These are phyloP conservation scores for Ennomos quercinarius DNA, from an alignment of 2,888 invertebrate species.

Conservation along the genomic window DNA sequence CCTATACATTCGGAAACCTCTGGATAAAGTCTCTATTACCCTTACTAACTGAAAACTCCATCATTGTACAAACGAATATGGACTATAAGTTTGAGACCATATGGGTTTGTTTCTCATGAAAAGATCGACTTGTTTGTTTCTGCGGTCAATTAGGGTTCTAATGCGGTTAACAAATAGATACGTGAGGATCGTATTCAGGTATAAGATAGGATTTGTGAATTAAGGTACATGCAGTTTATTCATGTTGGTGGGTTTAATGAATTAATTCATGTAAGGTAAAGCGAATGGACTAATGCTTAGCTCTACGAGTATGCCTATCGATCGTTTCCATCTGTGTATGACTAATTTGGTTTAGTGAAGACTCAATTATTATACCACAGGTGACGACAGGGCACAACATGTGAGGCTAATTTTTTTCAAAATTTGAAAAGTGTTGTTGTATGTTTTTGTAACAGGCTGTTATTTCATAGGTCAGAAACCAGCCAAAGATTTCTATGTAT, in stretches of 20 bases:
- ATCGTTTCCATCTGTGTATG: too few relatives aligned
- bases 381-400: too few relatives aligned
- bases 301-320: too few relatives aligned
- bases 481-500: too few relatives aligned
- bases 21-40: constrained; percentile 21
- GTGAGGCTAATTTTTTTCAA: too few relatives aligned
- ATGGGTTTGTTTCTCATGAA: not conserved
- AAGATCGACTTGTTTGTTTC: constrained; percentile 13
- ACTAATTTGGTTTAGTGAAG: too few relatives aligned
- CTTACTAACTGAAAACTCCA: constrained; percentile 1
- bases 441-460: too few relatives aligned
- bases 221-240: constrained; percentile 12
- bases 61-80: not conserved
- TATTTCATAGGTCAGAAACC: too few relatives aligned
- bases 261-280: too few relatives aligned
- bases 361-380: too few relatives aligned
- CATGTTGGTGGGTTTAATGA: not conserved
- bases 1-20: constrained; percentile 6
- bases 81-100: not conserved
- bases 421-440: too few relatives aligned
- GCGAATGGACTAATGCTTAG: too few relatives aligned
- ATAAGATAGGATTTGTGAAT: constrained; percentile 15
- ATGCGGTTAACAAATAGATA: constrained; percentile 7
- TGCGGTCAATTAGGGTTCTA: constrained; percentile 18
- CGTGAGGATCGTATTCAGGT: constrained; percentile 6